A percentile compares a stretch with the other conserved stretches of the same genome.
These are phyloP conservation scores for Corynorhinus townsendii DNA, from an alignment of 2,113 vertebrate species.

Conservation along the genomic window DNA sequence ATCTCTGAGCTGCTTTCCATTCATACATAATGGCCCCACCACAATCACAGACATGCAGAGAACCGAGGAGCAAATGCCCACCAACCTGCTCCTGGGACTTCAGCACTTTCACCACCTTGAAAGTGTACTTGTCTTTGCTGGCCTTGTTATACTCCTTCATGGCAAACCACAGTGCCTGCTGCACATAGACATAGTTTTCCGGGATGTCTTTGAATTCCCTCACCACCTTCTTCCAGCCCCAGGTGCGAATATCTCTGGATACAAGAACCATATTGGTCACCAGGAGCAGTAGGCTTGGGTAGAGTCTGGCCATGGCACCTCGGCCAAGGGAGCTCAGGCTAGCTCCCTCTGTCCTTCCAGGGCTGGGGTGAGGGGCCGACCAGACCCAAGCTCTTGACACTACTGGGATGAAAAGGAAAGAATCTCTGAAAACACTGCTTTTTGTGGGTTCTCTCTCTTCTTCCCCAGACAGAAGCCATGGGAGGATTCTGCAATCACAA, in stretches of 20 bases:
- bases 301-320: conserved; percentile 41
- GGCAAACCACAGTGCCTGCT: conserved; percentile 59
- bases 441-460: neutral
- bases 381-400: neutral
- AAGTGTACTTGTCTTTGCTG: conserved; percentile 39
- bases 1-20: neutral
- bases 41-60: neutral
- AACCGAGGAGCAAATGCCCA: neutral
- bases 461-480: neutral
- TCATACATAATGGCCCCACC: accelerated
- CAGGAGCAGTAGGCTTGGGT: neutral
- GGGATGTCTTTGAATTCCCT: conserved; percentile 54
- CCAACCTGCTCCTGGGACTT: conserved; percentile 68
- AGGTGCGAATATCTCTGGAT: neutral
- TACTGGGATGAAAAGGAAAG: neutral
- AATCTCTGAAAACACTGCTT: neutral
- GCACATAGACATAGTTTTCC: conserved; percentile 41
- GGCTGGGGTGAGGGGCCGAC: accelerated
- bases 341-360: neutral
- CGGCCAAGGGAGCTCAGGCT: neutral
- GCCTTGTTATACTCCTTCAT: conserved; percentile 62
- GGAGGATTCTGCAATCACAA: neutral
- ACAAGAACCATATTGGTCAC: neutral
- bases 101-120: conserved; percentile 3
- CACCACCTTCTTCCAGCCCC: neutral